Evolutionary conservation across 2,888 invertebrate genomes (phyloP).

Genomic region (Aleiodes alternator): DNA sequence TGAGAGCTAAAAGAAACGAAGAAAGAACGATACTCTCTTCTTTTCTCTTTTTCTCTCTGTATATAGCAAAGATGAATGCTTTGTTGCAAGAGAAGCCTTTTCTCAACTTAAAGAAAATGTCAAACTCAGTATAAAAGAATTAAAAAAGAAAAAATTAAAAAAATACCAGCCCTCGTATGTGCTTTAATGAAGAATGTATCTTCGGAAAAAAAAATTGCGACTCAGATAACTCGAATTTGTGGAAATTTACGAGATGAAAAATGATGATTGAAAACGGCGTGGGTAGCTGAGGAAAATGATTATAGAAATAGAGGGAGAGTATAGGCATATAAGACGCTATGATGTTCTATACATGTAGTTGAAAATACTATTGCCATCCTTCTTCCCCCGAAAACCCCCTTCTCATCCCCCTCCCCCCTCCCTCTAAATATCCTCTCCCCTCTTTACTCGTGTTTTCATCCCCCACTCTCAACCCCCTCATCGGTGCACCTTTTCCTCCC

Average conservation of each 20-base stretch:
- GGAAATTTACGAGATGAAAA: background rate
- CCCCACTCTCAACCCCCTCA: constrained; percentile 37
- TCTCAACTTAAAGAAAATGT: constrained; percentile 67
- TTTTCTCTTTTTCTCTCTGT: constrained; percentile 11
- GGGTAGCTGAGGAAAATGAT: constrained; percentile 61
- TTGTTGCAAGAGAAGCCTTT: constrained; percentile 55
- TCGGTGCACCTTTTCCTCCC: background rate
- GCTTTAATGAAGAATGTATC: background rate
- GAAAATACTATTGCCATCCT: constrained; percentile 68
- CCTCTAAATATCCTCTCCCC: constrained; percentile 43
- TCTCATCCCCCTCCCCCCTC: constrained; percentile 38
- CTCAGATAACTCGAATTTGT: no score
- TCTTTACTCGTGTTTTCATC: constrained; percentile 40
- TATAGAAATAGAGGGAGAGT: constrained; percentile 69
- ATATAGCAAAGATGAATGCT: constrained; percentile 62
- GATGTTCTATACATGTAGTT: constrained; percentile 71
- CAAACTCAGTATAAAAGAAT: constrained; percentile 62
- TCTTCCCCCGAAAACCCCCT: constrained; percentile 36
- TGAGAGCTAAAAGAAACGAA: background rate
- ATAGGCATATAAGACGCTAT: constrained; percentile 64
- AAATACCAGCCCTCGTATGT: background rate
- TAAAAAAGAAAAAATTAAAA: no score
- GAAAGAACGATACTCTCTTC: constrained; percentile 40
- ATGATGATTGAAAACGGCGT: background rate
- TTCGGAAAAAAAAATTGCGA: no score